A percentile compares a stretch with the other conserved stretches of the same genome.
Evolutionary conservation across 2,797 vertebrate genomes (phyloP).

Genomic region (Sparidentex hasta): DNA sequence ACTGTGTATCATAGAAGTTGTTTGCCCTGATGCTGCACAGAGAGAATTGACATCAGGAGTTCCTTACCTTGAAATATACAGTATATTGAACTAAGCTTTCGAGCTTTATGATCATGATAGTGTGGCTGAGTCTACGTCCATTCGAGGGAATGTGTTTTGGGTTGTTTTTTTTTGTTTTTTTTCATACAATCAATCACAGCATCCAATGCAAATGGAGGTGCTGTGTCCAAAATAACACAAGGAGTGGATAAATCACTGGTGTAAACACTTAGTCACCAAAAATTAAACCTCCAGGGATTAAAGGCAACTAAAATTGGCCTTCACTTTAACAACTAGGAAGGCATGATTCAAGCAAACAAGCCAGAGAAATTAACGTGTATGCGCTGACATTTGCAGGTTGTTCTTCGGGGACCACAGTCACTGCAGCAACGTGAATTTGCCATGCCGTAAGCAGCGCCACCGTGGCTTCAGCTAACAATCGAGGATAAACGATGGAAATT

Average conservation of each 20-base stretch:
- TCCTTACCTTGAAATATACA: constrained; percentile 1
- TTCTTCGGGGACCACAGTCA: constrained; percentile 72
- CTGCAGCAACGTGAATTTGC: constrained; percentile 57
- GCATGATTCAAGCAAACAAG: constrained; percentile 41
- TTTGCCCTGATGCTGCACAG: not conserved
- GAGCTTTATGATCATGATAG: not conserved
- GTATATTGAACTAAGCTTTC: not conserved
- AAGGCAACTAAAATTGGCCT: constrained; percentile 20
- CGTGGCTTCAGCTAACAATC: constrained; percentile 7
- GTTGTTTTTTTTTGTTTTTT: not conserved
- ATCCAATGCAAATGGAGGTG: not conserved
- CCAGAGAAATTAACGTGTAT: constrained; percentile 29
- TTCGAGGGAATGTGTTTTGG: not conserved
- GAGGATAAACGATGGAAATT: constrained; percentile 55
- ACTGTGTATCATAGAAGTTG: not conserved
- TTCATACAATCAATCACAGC: constrained; percentile 2
- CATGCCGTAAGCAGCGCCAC: constrained; percentile 26
- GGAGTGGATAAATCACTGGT: not conserved
- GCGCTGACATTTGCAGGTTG: constrained; percentile 60
- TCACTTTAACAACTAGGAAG: constrained; percentile 17
- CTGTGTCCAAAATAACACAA: constrained; percentile 2
- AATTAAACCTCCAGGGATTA: constrained; percentile 32
- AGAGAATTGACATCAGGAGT: not conserved
- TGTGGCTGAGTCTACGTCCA: not conserved
- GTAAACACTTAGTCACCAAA: constrained; percentile 28